Conservation (phyloP, 2,113 vertebrate species). For the Butorides virescens region DNA sequence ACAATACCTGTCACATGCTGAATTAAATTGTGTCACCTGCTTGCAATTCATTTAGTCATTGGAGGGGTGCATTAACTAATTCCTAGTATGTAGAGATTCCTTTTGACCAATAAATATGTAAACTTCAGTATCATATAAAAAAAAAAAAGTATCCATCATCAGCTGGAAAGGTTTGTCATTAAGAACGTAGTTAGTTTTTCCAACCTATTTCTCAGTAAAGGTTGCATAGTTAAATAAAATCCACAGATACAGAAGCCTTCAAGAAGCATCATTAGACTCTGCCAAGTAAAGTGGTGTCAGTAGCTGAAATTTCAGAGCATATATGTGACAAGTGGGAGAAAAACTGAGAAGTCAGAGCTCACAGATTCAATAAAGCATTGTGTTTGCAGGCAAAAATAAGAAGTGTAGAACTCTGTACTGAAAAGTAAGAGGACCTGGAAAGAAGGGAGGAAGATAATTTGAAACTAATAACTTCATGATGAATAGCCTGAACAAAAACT, state of each 20-base stretch:
- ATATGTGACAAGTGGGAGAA: constrained; percentile 10
- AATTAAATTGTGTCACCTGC: neutral
- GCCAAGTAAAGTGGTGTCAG: neutral
- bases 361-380: constrained; percentile 1
- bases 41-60: neutral
- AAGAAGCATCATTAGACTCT: neutral
- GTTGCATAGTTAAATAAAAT: neutral
- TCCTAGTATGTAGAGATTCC: neutral
- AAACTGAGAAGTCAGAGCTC: neutral
- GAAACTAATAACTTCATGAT: neutral
- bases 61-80: neutral
- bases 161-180: neutral
- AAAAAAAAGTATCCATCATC: neutral
- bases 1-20: neutral
- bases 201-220: neutral
- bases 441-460: neutral
- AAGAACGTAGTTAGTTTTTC: neutral
- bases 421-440: neutral
- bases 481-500: neutral
- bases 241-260: neutral
- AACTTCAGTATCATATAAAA: neutral
- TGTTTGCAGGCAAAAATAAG: neutral
- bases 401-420: neutral
- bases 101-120: neutral
- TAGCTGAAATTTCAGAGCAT: constrained; percentile 2